phyloP scores from a whole-genome alignment of 2,113 vertebrate genomes.

The Thymallus thymallus region DNA sequence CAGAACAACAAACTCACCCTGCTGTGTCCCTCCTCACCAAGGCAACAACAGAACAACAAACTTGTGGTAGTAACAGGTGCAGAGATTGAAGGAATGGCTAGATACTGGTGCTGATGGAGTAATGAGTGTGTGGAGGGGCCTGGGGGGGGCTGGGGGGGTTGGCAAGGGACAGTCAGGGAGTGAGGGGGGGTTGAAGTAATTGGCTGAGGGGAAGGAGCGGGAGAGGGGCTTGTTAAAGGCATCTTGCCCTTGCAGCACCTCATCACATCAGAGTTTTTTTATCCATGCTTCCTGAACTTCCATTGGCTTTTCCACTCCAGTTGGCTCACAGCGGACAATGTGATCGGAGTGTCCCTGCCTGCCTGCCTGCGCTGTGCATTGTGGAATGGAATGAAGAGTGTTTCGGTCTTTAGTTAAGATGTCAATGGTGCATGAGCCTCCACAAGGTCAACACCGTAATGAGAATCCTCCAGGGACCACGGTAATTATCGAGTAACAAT shows the following conservation, averaged over 20 bases:
- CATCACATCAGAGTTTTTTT: constrained; percentile 39
- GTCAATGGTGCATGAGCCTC: constrained; percentile 65
- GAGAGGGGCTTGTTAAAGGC: constrained; percentile 34
- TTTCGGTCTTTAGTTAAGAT: constrained; percentile 65
- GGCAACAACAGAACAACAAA: constrained; percentile 37
- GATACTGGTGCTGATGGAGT: constrained; percentile 58
- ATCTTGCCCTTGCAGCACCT: constrained; percentile 62
- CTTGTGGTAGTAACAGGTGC: constrained; percentile 58
- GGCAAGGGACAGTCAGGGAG: constrained; percentile 54
- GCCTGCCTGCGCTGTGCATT: constrained; percentile 22
- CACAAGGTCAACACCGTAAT: constrained; percentile 70
- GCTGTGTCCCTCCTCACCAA: constrained; percentile 51
- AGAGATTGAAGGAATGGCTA: constrained; percentile 41
- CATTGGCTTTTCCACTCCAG: constrained; percentile 67
- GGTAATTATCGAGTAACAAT: constrained; percentile 67
- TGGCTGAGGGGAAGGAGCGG: constrained; percentile 9
- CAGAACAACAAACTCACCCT: constrained; percentile 57
- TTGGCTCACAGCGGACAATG: constrained; percentile 57
- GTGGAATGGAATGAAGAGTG: constrained; percentile 29
- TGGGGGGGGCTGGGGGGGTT: constrained; percentile 11
- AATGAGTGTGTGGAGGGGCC: constrained; percentile 57
- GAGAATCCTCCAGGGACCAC: constrained; percentile 62
- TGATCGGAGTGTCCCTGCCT: constrained; percentile 56
- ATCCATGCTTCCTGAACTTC: constrained; percentile 66
- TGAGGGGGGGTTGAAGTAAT: constrained; percentile 1